Base-by-base conservation (phyloP, 1,140 invertebrate species). In the Schlechtendalia chinensis region DNA sequence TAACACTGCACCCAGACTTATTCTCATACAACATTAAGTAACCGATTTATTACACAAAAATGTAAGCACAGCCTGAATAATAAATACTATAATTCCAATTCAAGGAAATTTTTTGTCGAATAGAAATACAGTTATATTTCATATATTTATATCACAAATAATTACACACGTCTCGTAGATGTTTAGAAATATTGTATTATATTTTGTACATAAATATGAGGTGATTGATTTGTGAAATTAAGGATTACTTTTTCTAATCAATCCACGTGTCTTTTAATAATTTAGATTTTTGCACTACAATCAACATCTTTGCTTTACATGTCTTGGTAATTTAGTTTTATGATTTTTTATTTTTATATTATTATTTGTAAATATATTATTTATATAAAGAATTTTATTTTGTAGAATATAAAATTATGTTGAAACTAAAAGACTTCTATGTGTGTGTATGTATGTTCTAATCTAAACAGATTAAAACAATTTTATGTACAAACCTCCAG, bases 151-250 rank as follows among this genome's bases (percentile, higher is more conserved):
- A 65, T 65, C 61, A n/a, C 19, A 19, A 53, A 53, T 71, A 24
- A 29, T 53, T 71, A 27, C 29, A 29, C 50, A 29, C 17, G 19
- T 72, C 47, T 72, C 53, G 29, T 24, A 72, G 47, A 69, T 24
- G 8, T 47, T 24, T 24, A 47, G 24, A 69, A 67, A 29, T 72
- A 27, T 54, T 72, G 69, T 72, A 53, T 54, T 72, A 72, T 72
- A 72, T 72, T 72, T 54, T 72, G 69, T 72, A 72, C 24, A 72
- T 72, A 72, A 29, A 72, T 72, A 54, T 54, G 69, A 72, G 69
- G 69, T 72, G 69, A 72, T 54, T 72, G 69, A 72, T 54, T 19
- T 29, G 27, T 71, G 22, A 71, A 54, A 72, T 32, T 54, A 11
- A 27, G 22, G 39, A 24, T 54, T 72, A 29, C 29, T 72, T 53